Conservation (phyloP, 2,113 vertebrate genomes). For the Thermophis baileyi region DNA sequence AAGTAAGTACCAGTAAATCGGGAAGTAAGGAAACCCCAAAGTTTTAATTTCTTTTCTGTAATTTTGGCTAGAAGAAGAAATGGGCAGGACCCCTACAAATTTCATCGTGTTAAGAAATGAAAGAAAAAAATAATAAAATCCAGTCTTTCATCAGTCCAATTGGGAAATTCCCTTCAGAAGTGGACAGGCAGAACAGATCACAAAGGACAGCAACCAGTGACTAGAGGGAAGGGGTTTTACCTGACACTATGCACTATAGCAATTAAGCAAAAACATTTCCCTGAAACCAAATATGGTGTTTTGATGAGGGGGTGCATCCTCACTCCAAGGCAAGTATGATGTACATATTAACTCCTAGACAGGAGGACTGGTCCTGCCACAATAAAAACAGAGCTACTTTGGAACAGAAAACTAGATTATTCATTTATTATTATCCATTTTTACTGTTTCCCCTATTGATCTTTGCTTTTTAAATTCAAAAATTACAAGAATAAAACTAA, state of each 20-base stretch:
- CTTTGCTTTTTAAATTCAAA: neutral
- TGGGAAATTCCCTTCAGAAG: neutral
- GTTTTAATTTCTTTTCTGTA: neutral
- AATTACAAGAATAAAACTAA: neutral
- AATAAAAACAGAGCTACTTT: neutral
- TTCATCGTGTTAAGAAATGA: neutral
- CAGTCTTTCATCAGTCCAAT: neutral
- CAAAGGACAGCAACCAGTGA: neutral
- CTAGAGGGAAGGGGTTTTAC: neutral
- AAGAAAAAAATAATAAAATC: neutral
- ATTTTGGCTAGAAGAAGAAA: neutral
- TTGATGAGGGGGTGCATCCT: neutral
- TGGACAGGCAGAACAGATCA: neutral
- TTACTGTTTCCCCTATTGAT: neutral
- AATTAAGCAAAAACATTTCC: neutral
- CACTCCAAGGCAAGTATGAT: neutral
- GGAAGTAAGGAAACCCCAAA: neutral
- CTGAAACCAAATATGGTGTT: neutral
- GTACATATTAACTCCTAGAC: neutral
- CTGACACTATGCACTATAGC: neutral
- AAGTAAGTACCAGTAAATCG: neutral
- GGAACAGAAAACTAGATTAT: neutral
- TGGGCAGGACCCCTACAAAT: neutral
- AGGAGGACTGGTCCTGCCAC: too few species aligned
- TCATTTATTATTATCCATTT: neutral